These are phyloP conservation scores for Grallaria varia DNA, from an alignment of 2,113 vertebrate species.

Conservation along the genomic window DNA sequence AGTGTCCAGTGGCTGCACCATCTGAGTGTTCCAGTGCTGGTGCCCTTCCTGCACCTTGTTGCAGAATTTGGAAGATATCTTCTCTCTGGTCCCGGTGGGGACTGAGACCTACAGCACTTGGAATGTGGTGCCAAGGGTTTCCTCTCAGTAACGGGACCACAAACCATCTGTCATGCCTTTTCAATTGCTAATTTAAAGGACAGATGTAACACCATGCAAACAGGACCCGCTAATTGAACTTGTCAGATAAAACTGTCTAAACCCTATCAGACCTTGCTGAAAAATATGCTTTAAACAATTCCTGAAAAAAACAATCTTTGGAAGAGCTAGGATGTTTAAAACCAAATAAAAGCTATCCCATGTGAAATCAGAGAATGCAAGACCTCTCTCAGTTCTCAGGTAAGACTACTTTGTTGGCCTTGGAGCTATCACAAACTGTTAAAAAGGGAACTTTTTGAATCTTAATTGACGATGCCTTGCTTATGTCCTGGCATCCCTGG, in stretches of 20 bases:
- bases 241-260: not conserved
- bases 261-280: not conserved
- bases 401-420: not conserved
- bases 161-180: constrained; percentile 1
- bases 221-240: not conserved
- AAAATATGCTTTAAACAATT: not conserved
- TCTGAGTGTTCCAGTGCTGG: not conserved
- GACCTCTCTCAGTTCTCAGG: not conserved
- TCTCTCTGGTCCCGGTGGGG: not conserved
- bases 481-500: not conserved
- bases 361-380: not conserved
- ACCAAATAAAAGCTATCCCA: not conserved
- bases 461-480: not conserved
- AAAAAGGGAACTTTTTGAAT: not conserved
- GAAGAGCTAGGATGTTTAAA: not conserved
- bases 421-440: not conserved
- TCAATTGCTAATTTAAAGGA: not conserved
- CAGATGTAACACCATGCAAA: not conserved
- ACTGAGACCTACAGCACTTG: not conserved
- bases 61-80: not conserved
- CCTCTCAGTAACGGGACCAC: not conserved
- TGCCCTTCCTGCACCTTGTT: not conserved
- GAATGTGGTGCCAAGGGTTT: not conserved
- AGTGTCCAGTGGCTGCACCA: not conserved
- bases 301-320: not conserved